Percentiles rank a stretch among this genome's conserved stretches.
phyloP scores from a whole-genome alignment of 2,888 invertebrate genomes.

The Sylvicola fuscatus region DNA sequence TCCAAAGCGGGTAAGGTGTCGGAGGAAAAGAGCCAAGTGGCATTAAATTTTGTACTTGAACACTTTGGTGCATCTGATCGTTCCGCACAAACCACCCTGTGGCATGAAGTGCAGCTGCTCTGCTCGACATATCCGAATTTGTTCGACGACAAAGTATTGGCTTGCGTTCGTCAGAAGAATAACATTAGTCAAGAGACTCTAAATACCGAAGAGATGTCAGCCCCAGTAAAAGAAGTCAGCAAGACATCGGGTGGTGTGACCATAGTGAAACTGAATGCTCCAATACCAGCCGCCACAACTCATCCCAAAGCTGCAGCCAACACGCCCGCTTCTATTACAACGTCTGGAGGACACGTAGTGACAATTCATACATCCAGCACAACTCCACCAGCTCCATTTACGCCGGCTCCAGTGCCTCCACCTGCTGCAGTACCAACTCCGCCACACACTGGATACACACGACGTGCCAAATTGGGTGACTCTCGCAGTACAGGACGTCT shows the following conservation, averaged over 20 bases:
- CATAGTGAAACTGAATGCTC: slow-evolving; percentile 52
- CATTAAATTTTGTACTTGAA: slow-evolving; percentile 61
- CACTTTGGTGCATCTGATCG: slow-evolving; percentile 50
- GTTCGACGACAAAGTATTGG: slow-evolving; percentile 58
- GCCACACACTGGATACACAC: slow-evolving; percentile 29
- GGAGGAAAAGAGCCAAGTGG: slow-evolving; percentile 60
- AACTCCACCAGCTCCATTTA: slow-evolving; percentile 12
- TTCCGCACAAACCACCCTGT: slow-evolving; percentile 47
- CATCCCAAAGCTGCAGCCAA: neutral
- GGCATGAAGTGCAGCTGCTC: slow-evolving; percentile 61
- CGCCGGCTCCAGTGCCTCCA: slow-evolving; percentile 13
- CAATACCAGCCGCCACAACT: slow-evolving; percentile 8
- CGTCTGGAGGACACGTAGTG: slow-evolving; percentile 7
- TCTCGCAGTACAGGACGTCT: slow-evolving; percentile 54
- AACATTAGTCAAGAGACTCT: slow-evolving; percentile 8
- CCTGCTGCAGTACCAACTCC: slow-evolving; percentile 6
- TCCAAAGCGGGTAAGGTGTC: slow-evolving; percentile 49
- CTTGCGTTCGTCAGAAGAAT: slow-evolving; percentile 47
- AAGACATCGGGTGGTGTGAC: slow-evolving; percentile 57
- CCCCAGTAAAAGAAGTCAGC: slow-evolving; percentile 35
- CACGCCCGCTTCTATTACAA: slow-evolving; percentile 2
- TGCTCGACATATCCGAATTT: slow-evolving; percentile 63
- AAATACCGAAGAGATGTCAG: neutral
- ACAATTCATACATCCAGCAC: slow-evolving; percentile 8
- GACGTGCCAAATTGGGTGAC: slow-evolving; percentile 45